Evolutionary conservation across 2,113 vertebrate species (phyloP).

Genomic region (Gadus macrocephalus): DNA sequence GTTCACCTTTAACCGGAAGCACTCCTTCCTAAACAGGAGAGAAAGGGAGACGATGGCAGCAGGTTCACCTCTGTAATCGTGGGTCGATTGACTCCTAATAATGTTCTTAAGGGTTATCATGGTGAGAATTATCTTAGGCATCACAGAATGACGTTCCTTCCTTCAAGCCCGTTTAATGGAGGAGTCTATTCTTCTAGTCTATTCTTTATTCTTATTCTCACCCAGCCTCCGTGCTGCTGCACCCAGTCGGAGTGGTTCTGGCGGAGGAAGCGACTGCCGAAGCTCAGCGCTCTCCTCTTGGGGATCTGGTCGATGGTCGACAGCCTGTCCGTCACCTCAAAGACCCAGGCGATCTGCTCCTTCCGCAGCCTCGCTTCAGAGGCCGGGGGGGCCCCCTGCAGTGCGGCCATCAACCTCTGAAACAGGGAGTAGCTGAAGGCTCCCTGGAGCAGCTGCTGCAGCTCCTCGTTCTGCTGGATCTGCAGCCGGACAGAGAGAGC

Average conservation of each 20-base stretch:
- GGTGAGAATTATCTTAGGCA: too few species aligned
- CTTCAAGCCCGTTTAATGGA: too few species aligned
- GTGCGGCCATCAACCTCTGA: conserved; percentile 24
- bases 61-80: neutral
- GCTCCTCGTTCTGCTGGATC: conserved; percentile 23
- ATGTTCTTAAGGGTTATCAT: too few species aligned
- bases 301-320: conserved; percentile 26
- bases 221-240: conserved; percentile 45
- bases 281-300: conserved; percentile 43
- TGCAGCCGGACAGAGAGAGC: conserved; percentile 7
- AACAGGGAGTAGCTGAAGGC: conserved; percentile 31
- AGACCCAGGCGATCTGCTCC: conserved; percentile 38
- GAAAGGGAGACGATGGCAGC: neutral
- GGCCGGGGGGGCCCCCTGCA: neutral
- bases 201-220: conserved; percentile 8
- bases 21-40: conserved; percentile 28
- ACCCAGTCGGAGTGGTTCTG: conserved; percentile 43
- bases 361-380: conserved; percentile 7
- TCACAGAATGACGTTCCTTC: too few species aligned
- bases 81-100: too few species aligned
- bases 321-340: conserved; percentile 47
- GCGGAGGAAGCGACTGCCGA: conserved; percentile 37
- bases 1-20: conserved; percentile 15
- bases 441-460: conserved; percentile 18
- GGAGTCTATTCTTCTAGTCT: too few species aligned